Conservation (phyloP, 2,113 vertebrate species). For the Lophotis ruficrista region DNA sequence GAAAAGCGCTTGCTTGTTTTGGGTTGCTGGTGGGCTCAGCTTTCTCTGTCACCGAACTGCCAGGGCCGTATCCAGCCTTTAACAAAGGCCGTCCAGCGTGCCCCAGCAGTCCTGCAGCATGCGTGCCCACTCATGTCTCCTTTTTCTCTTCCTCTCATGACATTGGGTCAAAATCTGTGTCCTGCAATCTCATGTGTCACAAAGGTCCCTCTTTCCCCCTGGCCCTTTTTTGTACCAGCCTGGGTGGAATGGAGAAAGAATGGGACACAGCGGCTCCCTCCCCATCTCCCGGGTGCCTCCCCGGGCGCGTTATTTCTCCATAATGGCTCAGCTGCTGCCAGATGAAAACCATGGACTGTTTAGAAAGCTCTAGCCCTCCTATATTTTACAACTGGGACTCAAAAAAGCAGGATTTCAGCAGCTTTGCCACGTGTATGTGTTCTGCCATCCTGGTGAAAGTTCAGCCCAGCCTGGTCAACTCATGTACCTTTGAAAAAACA, state of each 20-base stretch:
- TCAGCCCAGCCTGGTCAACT: neutral
- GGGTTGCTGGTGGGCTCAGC: neutral
- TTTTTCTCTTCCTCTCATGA: neutral
- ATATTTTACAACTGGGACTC: neutral
- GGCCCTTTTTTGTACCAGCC: neutral
- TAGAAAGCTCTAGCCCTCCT: neutral
- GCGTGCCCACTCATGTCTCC: fast-evolving
- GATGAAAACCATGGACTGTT: neutral
- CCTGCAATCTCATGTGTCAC: fast-evolving
- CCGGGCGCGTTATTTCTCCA: neutral
- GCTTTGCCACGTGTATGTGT: neutral
- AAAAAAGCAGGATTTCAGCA: neutral
- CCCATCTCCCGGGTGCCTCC: neutral
- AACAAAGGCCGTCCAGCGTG: fast-evolving
- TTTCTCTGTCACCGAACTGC: neutral
- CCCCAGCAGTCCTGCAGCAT: neutral
- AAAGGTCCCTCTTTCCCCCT: neutral
- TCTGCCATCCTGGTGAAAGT: neutral
- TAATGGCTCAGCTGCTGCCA: neutral
- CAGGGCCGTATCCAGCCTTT: neutral
- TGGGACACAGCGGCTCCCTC: fast-evolving
- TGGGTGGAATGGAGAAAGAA: neutral
- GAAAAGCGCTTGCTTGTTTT: conserved; percentile 28
- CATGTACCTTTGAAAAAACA: neutral
- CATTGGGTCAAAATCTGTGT: neutral